Evolutionary conservation across 1,140 invertebrate species (phyloP), one percentile per base, ranked within the genome.

Genomic region (Hycleus phaleratus): DNA sequence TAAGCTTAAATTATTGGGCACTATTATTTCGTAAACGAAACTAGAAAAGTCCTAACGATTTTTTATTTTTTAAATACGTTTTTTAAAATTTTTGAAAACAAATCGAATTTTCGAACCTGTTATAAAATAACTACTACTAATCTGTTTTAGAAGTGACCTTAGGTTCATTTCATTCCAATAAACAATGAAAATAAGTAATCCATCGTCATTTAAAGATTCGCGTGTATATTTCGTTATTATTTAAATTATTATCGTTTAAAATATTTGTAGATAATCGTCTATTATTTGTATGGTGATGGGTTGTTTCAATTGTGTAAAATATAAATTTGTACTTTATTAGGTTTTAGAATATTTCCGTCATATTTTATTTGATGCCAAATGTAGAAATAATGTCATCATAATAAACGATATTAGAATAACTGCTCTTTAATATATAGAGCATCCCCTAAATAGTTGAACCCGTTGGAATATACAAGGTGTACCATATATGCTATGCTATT

Each of bases 81-180:
- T 62, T 61, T 50, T 63, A 63, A 32, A 5, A 32, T 5, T 32
- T 32, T 7, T 4, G 7, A 32, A 7, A 32, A 7, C 32, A 32
- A 46, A 59, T 60, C 32, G 38, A 49, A 54, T 46, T 62, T 60
- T 9, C 50, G 59, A 56, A 38, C 55, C 60, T 58, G 59, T 59
- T 64, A 56, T 56, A 52, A 47, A 50, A 65, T 55, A 60, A 49
- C 18, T 58, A 61, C 42, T 60, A 50, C 7, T 3, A 48, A 54
- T 62, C 62, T 60, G 60, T 48, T 52, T 63, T 56, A 56, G 43
- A 63, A 61, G 56, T 61, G 59, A 18, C 59, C 61, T 59, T 65
- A 65, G 56, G 63, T 62, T 44, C 39, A 38, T 50, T 60, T 54
- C 47, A 62, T 54, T 53, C 56, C 54, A 39, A 42, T 24, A 57